These are phyloP conservation scores for Stegodyphus mimosarum DNA, from an alignment of 1,140 invertebrate genomes.

Conservation along the genomic window DNA sequence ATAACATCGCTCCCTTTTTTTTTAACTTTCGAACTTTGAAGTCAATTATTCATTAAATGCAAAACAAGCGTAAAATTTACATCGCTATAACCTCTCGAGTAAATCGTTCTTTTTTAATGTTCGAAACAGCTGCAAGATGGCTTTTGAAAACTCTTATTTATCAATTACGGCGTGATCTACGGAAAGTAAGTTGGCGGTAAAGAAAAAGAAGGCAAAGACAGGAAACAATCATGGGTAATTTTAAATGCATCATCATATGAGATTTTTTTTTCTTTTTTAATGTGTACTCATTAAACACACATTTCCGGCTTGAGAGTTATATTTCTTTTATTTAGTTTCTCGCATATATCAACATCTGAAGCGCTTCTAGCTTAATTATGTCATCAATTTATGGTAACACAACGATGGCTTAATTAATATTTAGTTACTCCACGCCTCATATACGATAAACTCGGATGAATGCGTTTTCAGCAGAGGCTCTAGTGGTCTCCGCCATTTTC, in stretches of 20 bases:
- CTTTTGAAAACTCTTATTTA: constrained; percentile 36
- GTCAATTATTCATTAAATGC: constrained; percentile 3
- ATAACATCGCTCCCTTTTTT: not conserved
- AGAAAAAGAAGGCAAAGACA: constrained; percentile 20
- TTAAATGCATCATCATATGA: constrained; percentile 52
- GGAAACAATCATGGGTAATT: constrained; percentile 46
- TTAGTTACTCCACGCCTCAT: constrained; percentile 51
- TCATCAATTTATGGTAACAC: constrained; percentile 60
- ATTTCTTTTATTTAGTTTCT: constrained; percentile 33
- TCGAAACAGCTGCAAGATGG: not conserved
- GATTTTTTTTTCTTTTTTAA: constrained; percentile 41
- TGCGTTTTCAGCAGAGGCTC: constrained; percentile 11
- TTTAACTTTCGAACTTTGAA: not conserved
- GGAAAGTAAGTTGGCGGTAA: not conserved
- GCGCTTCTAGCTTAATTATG: constrained; percentile 49
- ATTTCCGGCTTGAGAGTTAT: constrained; percentile 22
- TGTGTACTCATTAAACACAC: constrained; percentile 50
- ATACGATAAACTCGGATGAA: constrained; percentile 33
- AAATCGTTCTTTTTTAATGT: not conserved
- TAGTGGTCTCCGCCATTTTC: constrained; percentile 14
- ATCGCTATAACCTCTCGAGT: not conserved
- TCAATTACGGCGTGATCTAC: constrained; percentile 26
- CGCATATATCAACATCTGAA: constrained; percentile 57
- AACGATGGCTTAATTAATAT: constrained; percentile 59
- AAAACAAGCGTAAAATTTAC: constrained; percentile 12